Evolutionary conservation across 2,888 invertebrate species (phyloP).

Genomic region (Melieria picta): DNA sequence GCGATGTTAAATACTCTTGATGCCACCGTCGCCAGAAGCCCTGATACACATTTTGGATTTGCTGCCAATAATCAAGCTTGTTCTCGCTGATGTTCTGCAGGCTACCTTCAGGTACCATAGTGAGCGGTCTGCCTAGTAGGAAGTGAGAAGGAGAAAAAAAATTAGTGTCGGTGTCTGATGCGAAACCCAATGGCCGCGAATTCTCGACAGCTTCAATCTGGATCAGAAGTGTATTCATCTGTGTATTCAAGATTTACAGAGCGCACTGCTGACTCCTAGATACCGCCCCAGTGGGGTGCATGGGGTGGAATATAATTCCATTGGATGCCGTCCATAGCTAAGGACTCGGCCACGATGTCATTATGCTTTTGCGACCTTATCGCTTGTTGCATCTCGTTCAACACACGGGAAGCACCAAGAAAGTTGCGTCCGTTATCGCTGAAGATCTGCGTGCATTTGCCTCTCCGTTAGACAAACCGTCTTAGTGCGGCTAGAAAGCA

Average conservation of each 20-base stretch:
- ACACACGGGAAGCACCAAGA: conserved; percentile 32
- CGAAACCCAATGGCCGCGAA: conserved; percentile 2
- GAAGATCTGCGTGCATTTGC: conserved; percentile 32
- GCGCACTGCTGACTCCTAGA: conserved; percentile 39
- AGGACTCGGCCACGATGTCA: conserved; percentile 23
- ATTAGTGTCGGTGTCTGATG: conserved; percentile 35
- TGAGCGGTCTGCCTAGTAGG: conserved; percentile 38
- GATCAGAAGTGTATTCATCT: background rate
- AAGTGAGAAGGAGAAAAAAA: conserved; percentile 37
- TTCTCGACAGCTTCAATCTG: conserved; percentile 3
- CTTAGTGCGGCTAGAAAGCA: conserved; percentile 37
- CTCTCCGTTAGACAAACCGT: conserved; percentile 35
- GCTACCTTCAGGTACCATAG: no score
- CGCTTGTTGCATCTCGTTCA: conserved; percentile 35
- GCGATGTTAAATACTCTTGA: conserved; percentile 27
- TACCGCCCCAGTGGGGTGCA: conserved; percentile 38
- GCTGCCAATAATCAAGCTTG: conserved; percentile 34
- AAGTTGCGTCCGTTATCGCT: conserved; percentile 42
- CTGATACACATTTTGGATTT: conserved; percentile 38
- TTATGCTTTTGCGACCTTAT: conserved; percentile 25
- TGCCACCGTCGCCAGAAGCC: conserved; percentile 34
- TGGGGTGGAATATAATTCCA: conserved; percentile 40
- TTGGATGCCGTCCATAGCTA: conserved; percentile 36
- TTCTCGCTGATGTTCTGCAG: conserved; percentile 18
- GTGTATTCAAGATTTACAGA: conserved; percentile 41